Evolutionary conservation across 2,888 invertebrate genomes (phyloP), one percentile per base, ranked within the genome.

Genomic region (Chloroclystis v-ata): DNA sequence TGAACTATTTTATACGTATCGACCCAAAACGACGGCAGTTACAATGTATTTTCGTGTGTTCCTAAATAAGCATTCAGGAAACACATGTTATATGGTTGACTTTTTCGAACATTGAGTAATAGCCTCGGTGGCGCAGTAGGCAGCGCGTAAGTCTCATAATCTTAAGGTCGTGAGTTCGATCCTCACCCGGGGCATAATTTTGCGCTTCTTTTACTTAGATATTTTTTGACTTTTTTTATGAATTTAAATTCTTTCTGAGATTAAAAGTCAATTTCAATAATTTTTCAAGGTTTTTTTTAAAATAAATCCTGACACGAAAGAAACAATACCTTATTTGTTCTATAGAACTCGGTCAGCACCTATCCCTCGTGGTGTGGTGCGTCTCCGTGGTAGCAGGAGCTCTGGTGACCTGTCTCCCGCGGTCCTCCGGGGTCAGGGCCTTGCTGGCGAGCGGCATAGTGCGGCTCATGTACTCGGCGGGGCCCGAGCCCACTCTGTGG

Each of bases 111-210:
- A 7, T 0, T 8, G 32, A 5, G 1, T 2, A 8, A 46, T 40
- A 13, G 68, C 67, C 68, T 67, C 66, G 67, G 66, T 68, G 58
- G 68, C 68, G 68, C 61, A 61, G 61, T 61, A 61, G 61, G 93
- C 90, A 93, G 93, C 92, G 93, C 92, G 93, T 92, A 91, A 93
- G 92, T 94, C 93, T 93, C 93, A 93, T 93, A 93, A 93, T 93
- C 93, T 93, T 92, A 95, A 95, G 95, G 94, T 94, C 95, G 94
- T 94, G 94, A 95, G 95, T 95, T 95, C 95, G 94, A 95, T 93
- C 94, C 94, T 94, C 94, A 94, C 94, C 92, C 92, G 93, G 94
- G 93, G 93, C 93, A 93, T 61, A 57, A 91, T 92, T 92, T 92
- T 93, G 20, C 92, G 92, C 1, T 10, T 2, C 20, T 20, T 20